Evolutionary conservation across 2,113 vertebrate genomes (phyloP).

Genomic region (Microtus oregoni): DNA sequence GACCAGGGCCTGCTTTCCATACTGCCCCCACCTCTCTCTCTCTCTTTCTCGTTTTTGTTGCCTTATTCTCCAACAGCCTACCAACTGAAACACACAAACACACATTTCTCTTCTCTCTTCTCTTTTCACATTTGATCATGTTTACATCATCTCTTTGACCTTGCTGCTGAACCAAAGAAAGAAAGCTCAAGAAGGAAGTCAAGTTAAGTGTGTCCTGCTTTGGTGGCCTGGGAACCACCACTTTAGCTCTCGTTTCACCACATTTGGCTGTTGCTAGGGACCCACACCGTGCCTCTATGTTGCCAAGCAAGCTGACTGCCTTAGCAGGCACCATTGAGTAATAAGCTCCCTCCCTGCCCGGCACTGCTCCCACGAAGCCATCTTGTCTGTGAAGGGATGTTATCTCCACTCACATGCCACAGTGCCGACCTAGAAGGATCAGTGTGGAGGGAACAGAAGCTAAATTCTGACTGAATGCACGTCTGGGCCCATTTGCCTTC

Average conservation of each 20-base stretch:
- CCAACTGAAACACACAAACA: neutral
- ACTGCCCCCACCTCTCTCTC: neutral
- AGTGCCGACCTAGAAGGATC: neutral
- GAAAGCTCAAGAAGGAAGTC: neutral
- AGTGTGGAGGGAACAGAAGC: neutral
- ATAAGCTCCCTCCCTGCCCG: neutral
- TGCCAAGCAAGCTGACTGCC: neutral
- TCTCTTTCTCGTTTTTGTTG: neutral
- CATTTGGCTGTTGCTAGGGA: neutral
- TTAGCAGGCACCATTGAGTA: neutral
- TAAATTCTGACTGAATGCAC: neutral
- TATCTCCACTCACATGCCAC: neutral
- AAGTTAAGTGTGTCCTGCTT: neutral
- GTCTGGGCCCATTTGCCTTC: neutral
- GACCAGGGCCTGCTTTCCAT: neutral
- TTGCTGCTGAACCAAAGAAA: constrained; percentile 28
- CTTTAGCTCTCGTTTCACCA: neutral
- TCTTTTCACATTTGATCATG: neutral
- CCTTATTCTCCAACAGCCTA: neutral
- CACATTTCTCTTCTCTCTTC: neutral
- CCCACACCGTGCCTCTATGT: neutral
- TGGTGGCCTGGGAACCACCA: neutral
- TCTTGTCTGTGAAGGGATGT: neutral
- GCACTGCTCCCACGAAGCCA: neutral
- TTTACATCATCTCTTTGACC: constrained; percentile 15